phyloP scores from a whole-genome alignment of 2,113 vertebrate species.

The Sialia sialis region DNA sequence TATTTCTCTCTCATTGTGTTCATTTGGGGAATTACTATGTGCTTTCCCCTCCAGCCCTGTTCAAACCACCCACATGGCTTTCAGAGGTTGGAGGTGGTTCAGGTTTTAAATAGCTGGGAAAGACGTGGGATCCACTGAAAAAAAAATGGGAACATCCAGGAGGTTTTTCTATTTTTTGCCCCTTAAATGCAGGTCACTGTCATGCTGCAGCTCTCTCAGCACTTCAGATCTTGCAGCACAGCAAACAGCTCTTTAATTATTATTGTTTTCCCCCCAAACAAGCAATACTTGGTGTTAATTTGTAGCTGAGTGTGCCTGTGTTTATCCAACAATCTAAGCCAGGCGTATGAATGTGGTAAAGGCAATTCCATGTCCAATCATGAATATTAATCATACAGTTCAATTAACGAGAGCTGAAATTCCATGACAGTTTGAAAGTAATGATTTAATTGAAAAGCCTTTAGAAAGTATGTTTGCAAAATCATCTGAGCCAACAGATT shows the following conservation, averaged over 20 bases:
- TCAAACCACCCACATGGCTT: not conserved
- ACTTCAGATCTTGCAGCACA: not conserved
- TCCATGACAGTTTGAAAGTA: slow-evolving; percentile 37
- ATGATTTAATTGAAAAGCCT: slow-evolving; percentile 51
- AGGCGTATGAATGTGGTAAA: slow-evolving; percentile 5
- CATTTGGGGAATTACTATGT: not conserved
- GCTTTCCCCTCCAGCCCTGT: not conserved
- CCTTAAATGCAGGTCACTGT: not conserved
- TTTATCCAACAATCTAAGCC: slow-evolving; percentile 18
- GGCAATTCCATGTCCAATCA: slow-evolving; percentile 10
- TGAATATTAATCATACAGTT: slow-evolving; percentile 55
- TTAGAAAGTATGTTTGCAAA: not conserved
- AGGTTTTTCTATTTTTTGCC: not conserved
- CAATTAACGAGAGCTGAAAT: slow-evolving; percentile 56
- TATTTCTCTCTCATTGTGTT: not conserved
- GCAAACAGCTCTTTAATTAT: not conserved
- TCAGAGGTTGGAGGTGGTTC: not conserved
- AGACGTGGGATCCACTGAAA: not conserved
- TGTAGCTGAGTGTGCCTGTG: not conserved
- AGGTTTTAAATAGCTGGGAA: slow-evolving; percentile 15
- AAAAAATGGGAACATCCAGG: not conserved
- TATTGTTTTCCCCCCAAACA: not conserved
- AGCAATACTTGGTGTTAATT: not conserved
- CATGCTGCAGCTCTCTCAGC: not conserved
- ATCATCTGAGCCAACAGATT: slow-evolving; percentile 1